Evolutionary conservation across 2,797 vertebrate species (phyloP), one percentile per base, ranked within the genome.

Genomic region (Crenichthys baileyi): DNA sequence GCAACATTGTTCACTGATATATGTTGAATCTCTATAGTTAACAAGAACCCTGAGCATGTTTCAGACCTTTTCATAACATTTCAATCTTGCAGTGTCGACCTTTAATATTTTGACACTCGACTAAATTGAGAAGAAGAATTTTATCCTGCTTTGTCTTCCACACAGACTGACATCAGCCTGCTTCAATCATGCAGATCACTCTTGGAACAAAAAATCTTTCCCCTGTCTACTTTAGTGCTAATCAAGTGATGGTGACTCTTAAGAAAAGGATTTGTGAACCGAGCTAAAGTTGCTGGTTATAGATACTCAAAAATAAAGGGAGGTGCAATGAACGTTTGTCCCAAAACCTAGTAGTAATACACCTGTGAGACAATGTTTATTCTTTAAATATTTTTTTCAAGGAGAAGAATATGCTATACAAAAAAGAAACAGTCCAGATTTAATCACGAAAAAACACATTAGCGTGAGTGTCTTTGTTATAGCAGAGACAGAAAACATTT

Each of bases 31-130:
- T 74, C 76, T 1, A 56, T 65, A 85, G 85, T 53, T 39, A 71
- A 93, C 92, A 86, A 90, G 82, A 90, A 91, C 88, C 90, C 84
- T 75, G 79, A 75, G 78, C 79, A 88, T 88, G 87, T 78, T 85
- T 90, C 81, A 87, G 90, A 93, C 90, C 90, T 92, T 90, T 92
- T 93, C 88, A 86, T 89, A 90, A 90, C 88, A 91, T 93, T 91
- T 92, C 91, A 91, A 93, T 94, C 91, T 82, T 85, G 94, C 90
- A 87, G 77, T 83, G 89, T 89, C 93, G 93, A 95, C 93, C 94
- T 95, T 95, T 94, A 82, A 90, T 93, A 91, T 93, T 94, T 93
- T 94, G 94, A 91, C 91, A 93, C 85, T 87, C 63, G 58, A 82
- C 83, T 90, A 89, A 85, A 90, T 83, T 79, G 85, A 90, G 84